Evolutionary conservation across 2,113 vertebrate genomes (phyloP).

Genomic region (Oncorhynchus clarkii): DNA sequence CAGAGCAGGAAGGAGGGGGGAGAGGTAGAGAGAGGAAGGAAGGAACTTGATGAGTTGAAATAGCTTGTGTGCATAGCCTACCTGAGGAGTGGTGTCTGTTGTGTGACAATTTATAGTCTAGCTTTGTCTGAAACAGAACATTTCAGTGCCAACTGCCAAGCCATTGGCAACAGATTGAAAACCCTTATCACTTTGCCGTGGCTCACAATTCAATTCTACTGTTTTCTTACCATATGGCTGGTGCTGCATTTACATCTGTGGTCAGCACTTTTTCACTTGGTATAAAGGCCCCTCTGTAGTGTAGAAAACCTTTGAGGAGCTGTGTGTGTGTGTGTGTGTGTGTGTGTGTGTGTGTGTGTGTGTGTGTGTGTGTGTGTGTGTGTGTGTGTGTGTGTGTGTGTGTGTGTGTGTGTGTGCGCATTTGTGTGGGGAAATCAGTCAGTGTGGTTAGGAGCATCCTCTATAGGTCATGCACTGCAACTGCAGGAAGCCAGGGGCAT

Average conservation of each 20-base stretch:
- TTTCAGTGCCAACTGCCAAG: background rate
- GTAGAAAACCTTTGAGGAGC: background rate
- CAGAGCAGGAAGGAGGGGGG: background rate
- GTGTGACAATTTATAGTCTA: constrained; percentile 24
- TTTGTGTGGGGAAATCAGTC: background rate
- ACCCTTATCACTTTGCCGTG: background rate
- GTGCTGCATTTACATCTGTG: background rate
- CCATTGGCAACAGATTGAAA: background rate
- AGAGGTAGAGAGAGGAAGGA: constrained; percentile 14
- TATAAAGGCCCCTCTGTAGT: background rate
- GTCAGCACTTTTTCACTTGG: background rate
- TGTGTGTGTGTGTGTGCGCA: too few relatives aligned
- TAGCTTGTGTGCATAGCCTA: too few relatives aligned
- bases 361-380: background rate
- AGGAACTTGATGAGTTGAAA: constrained; percentile 25
- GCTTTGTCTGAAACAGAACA: background rate
- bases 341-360: background rate
- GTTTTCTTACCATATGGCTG: background rate
- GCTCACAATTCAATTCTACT: background rate
- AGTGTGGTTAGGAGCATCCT: constrained; percentile 8
- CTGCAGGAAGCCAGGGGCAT: background rate
- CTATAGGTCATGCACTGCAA: constrained; percentile 3
- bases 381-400: too few relatives aligned
- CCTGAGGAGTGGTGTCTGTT: too few relatives aligned
- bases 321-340: background rate